These are phyloP conservation scores for Phodopus roborovskii DNA, from an alignment of 2,113 vertebrate species.

Conservation along the genomic window DNA sequence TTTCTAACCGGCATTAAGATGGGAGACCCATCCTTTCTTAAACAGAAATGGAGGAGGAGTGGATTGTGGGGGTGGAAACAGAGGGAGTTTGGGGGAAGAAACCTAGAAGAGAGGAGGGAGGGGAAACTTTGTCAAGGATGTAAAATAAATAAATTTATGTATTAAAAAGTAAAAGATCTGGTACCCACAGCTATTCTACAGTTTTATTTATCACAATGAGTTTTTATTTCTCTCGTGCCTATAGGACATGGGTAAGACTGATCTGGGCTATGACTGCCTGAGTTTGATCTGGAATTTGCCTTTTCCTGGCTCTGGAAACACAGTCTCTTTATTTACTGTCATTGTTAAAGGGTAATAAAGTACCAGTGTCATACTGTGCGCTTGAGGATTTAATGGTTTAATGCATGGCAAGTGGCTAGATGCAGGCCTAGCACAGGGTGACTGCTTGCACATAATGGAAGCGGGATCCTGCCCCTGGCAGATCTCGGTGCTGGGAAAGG, in stretches of 20 bases:
- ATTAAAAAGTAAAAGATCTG: neutral
- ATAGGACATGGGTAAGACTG: neutral
- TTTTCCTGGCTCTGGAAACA: neutral
- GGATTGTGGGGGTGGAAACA: neutral
- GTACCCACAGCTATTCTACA: neutral
- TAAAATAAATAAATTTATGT: neutral
- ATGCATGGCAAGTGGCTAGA: neutral
- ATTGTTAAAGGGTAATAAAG: neutral
- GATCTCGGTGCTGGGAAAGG: neutral
- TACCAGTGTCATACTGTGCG: neutral
- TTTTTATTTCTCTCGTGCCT: neutral
- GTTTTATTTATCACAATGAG: neutral
- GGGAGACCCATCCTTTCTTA: neutral
- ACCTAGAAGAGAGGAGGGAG: neutral
- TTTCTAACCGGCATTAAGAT: neutral
- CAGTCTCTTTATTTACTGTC: neutral
- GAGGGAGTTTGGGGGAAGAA: neutral
- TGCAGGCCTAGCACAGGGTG: too few relatives aligned
- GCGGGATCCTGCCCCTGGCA: accelerated
- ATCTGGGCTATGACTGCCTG: neutral
- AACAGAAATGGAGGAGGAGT: neutral
- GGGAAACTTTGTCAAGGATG: neutral
- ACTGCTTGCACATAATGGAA: neutral
- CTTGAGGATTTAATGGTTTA: neutral
- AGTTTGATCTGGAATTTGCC: neutral